These are phyloP conservation scores for Cybosia mesomella DNA, from an alignment of 2,888 invertebrate genomes.

Conservation along the genomic window DNA sequence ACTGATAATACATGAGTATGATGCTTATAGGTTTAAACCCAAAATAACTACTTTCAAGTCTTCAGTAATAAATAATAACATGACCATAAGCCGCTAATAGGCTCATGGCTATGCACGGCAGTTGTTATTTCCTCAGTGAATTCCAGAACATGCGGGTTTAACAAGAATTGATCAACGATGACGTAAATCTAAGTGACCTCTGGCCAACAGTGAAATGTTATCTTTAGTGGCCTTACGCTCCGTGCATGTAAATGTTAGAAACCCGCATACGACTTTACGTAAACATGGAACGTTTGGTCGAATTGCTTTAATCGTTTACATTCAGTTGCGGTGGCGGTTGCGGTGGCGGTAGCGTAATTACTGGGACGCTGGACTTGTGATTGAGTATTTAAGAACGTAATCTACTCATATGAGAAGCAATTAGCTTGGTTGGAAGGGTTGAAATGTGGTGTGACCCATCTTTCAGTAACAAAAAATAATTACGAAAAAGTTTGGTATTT, in stretches of 20 bases:
- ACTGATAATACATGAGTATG: too few species aligned
- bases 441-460: too few species aligned
- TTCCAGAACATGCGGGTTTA: conserved; percentile 45
- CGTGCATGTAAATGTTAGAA: conserved; percentile 52
- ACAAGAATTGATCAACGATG: conserved; percentile 40
- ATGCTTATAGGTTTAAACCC: too few species aligned
- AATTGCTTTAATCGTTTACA: conserved; percentile 28
- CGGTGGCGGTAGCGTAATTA: conserved; percentile 1
- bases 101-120: background rate
- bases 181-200: conserved; percentile 52
- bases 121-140: conserved; percentile 10
- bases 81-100: background rate
- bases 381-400: background rate
- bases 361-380: conserved; percentile 1
- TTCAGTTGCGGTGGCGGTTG: too few species aligned
- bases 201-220: conserved; percentile 47
- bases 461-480: too few species aligned
- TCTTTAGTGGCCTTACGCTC: conserved; percentile 48
- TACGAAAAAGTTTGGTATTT: too few species aligned
- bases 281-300: conserved; percentile 16
- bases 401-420: background rate
- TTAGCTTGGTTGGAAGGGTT: background rate
- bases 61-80: too few species aligned
- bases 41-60: too few species aligned
- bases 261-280: conserved; percentile 38